Base-by-base conservation (phyloP, 2,113 vertebrate species). In the Loxodonta africana region DNA sequence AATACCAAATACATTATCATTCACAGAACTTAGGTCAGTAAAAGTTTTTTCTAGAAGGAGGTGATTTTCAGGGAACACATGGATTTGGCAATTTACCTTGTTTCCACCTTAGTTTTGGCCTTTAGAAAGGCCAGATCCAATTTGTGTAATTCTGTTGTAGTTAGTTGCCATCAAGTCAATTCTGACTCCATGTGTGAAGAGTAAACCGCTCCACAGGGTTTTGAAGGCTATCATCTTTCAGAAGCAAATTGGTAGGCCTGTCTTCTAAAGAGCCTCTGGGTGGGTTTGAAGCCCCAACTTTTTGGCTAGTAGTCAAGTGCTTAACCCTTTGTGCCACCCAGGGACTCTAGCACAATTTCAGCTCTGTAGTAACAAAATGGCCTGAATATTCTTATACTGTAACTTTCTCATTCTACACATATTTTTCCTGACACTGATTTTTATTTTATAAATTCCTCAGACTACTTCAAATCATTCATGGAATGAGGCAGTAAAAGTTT, bases 61-160 rank as follows among this genome's bases (percentile, higher is more conserved):
- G 76, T 76, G 37, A 87, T 84, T 95, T 97, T 95, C 46, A 76
- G 25, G 23, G 37, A 95, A 94, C 23, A 23, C 6, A 51, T 84
- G 26, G 8, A 91, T 94, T 93, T 96, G 53, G 25, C 78, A 93
- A 63, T 14, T 97, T 77, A n/a, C 30, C 20, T 82, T 94, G 1
- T 85, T 93, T 93, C 57, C 95, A 89, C 14, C 88, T 97, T 86
- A 93, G 33, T 95, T 90, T 88, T 95, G 67, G 44, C 76, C 41
- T 97, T 18, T 83, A 57, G 53, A 91, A 92, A 89, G 48, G 65
- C 85, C 63, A 95, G 63, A 69, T 95, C 28, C 95, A 91, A 93
- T 90, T n/a, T 97, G 76, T 94, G 62, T 37, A 94, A 81, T 90
- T 96, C 95, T 83, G 23, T 74, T 74, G 73, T 41, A 41, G 21